A percentile compares a stretch with the other conserved stretches of the same genome.
phyloP scores from a whole-genome alignment of 2,797 vertebrate species.

The Ambastaia sidthimunki region DNA sequence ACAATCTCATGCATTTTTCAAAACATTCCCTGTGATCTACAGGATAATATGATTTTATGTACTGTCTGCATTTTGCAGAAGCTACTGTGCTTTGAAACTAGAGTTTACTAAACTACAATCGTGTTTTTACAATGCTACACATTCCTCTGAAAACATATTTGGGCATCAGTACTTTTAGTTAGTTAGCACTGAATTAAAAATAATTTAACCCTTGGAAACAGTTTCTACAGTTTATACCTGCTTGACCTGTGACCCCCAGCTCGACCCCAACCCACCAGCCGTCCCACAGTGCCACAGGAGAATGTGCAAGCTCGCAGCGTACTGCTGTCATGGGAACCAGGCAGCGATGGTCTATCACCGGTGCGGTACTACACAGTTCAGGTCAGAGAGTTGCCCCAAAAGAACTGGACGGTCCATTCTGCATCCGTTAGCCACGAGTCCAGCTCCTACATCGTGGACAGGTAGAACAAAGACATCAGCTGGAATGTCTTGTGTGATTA shows the following conservation, averaged over 20 bases:
- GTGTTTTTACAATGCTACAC: not conserved
- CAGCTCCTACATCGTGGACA: conserved; percentile 84
- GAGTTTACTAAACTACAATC: not conserved
- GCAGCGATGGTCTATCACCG: conserved; percentile 95
- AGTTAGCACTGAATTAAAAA: not conserved
- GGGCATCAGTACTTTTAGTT: too few species aligned
- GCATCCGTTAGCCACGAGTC: conserved; percentile 86
- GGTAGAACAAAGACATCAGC: conserved; percentile 73
- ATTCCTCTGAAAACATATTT: not conserved
- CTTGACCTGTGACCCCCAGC: conserved; percentile 69
- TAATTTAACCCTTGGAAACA: not conserved
- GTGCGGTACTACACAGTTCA: conserved; percentile 96
- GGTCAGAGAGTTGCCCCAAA: conserved; percentile 87
- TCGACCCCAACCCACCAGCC: conserved; percentile 91
- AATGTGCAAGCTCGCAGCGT: conserved; percentile 87
- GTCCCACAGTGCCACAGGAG: conserved; percentile 84
- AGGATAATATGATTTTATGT: not conserved
- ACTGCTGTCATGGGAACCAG: conserved; percentile 90
- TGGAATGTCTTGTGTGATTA: not conserved
- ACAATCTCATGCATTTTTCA: conserved; percentile 9
- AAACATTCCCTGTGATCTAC: not conserved
- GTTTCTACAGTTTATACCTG: conserved; percentile 5
- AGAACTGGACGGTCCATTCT: conserved; percentile 87
- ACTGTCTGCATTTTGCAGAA: not conserved
- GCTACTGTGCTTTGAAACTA: not conserved